Conservation (phyloP, 1,140 invertebrate species). For the Melipona quadrifasciata region DNA sequence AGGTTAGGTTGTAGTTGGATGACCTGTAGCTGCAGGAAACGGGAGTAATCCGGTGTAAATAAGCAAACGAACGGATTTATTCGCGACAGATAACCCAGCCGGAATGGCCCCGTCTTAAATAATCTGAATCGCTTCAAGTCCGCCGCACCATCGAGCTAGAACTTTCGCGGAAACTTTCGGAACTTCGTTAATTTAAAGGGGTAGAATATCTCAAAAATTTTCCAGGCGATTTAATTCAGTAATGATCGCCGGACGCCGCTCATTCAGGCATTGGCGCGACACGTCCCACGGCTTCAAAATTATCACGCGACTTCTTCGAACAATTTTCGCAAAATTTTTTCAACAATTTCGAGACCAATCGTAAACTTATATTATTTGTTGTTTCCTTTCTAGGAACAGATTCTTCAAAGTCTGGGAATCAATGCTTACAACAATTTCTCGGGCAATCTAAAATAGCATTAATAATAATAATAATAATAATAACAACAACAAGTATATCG, state of each 20-base stretch:
- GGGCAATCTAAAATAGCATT: too few relatives aligned
- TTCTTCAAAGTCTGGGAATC: too few relatives aligned
- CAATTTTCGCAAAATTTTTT: neutral
- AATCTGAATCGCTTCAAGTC: conserved; percentile 14
- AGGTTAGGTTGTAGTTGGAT: neutral
- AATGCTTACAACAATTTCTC: too few relatives aligned
- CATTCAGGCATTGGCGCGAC: neutral
- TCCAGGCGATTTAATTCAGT: conserved; percentile 38
- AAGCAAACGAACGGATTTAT: conserved; percentile 37
- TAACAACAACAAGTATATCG: too few relatives aligned
- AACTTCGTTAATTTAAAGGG: conserved; percentile 24
- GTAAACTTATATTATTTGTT: neutral
- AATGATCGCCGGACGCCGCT: neutral
- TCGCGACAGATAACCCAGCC: conserved; percentile 28
- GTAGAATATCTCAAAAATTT: conserved; percentile 41
- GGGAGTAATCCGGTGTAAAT: conserved; percentile 20
- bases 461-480: too few relatives aligned
- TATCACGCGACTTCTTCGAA: neutral
- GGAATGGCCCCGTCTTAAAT: conserved; percentile 25
- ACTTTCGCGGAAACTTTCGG: neutral
- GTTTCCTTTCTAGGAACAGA: neutral
- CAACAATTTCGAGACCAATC: neutral
- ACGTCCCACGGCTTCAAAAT: neutral
- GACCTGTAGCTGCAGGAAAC: neutral
- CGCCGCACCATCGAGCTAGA: neutral